These are phyloP conservation scores for Nemoura dubitans DNA, from an alignment of 2,888 invertebrate species.

Conservation along the genomic window DNA sequence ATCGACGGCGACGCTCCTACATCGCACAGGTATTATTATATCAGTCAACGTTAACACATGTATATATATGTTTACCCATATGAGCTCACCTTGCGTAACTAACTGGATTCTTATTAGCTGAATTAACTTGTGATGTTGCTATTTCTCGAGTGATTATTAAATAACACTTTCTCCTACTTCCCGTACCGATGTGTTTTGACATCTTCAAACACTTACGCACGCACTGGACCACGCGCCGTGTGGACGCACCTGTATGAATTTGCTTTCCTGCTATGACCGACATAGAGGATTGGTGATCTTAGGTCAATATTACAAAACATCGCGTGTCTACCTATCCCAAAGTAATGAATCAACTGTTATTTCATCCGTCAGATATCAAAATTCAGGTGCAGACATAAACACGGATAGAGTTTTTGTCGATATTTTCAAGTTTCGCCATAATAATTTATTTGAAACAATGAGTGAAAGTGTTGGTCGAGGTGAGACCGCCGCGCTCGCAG, in stretches of 20 bases:
- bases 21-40: not conserved
- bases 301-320: slow-evolving; percentile 23
- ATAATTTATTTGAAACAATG: slow-evolving; percentile 32
- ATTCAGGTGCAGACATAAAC: not conserved
- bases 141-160: slow-evolving; percentile 25
- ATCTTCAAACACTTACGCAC: slow-evolving; percentile 26
- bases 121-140: slow-evolving; percentile 38
- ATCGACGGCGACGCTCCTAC: slow-evolving; percentile 31
- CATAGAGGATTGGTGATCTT: slow-evolving; percentile 10
- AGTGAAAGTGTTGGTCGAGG: slow-evolving; percentile 40
- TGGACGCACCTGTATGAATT: slow-evolving; percentile 5
- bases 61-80: slow-evolving; percentile 28
- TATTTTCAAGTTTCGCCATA: not conserved
- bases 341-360: not conserved
- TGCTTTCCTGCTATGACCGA: slow-evolving; percentile 17
- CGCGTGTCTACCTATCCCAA: not conserved
- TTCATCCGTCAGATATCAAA: not conserved
- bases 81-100: slow-evolving; percentile 37
- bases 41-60: not conserved
- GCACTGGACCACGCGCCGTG: not conserved
- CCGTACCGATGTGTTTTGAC: slow-evolving; percentile 34
- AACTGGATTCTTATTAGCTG: slow-evolving; percentile 39
- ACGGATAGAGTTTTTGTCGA: not conserved
- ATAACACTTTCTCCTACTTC: slow-evolving; percentile 38
- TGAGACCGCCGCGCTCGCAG: not conserved